These are phyloP conservation scores for Enteromius anoplus DNA, from an alignment of 2,797 vertebrate genomes.

Conservation along the genomic window DNA sequence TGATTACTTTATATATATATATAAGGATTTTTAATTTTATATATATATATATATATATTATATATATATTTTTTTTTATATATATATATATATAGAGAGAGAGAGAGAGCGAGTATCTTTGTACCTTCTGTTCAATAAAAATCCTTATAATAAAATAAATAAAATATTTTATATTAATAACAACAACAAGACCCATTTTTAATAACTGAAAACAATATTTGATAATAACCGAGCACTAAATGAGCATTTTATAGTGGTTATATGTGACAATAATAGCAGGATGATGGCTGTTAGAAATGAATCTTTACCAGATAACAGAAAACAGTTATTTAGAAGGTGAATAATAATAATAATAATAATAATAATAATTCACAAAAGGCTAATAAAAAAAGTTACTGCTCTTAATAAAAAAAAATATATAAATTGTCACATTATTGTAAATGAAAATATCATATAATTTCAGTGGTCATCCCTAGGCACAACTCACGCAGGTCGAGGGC, in stretches of 20 bases:
- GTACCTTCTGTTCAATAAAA: neutral
- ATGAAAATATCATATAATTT: neutral
- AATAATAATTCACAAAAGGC: neutral
- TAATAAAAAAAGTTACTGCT: neutral
- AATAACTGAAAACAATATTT: neutral
- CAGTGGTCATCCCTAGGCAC: neutral
- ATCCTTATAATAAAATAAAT: neutral
- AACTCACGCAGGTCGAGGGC: slow-evolving; percentile 77
- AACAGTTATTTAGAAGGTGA: neutral
- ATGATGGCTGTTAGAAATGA: neutral
- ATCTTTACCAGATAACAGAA: neutral
- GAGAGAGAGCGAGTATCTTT: no score
- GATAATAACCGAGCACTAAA: neutral
- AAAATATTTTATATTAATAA: neutral
- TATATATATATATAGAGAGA: no score
- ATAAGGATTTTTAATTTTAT: no score
- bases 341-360: neutral
- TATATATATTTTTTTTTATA: no score
- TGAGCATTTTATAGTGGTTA: no score
- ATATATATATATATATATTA: no score
- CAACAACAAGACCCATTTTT: neutral
- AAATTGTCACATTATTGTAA: neutral
- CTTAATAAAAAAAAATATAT: neutral
- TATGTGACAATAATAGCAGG: neutral
- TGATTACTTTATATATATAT: no score